Base-by-base conservation (phyloP, 2,888 invertebrate genomes). In the Drosophila recens region DNA sequence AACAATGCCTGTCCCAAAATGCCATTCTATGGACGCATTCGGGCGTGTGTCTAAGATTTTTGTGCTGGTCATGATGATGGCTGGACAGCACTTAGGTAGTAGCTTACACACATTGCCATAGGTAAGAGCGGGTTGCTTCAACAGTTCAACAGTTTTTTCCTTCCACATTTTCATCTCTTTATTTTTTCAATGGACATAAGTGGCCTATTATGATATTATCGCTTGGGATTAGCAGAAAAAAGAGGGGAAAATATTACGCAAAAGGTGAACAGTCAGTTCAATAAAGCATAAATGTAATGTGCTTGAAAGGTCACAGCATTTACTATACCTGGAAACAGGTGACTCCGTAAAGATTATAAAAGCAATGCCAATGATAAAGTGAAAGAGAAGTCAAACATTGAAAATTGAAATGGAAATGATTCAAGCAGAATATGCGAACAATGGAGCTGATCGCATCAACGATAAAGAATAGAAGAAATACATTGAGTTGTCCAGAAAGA, bases 11-110 rank as follows among this genome's bases (percentile, higher is more conserved):
- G 74, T 70, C 81, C 79, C 71, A 66, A 88, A 88, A 88, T 82
- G 89, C 80, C 72, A 77, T 84, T 84, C 81, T 70, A 73, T 83
- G 73, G 68, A 80, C 80, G 87, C 87, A 83, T 83, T 83, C 83
- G 89, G 68, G 84, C 83, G 72, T 88, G 68, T 89, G 87, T 65
- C 89, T 53, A 89, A 87, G 84, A 84, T 86, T 84, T 84, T 84
- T 89, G 79, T 89, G 89, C 84, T 80, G 84, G 89, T 84, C 89
- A 89, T 82, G 74, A 52, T 67, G 71, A 75, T 72, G 71, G 73
- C 71, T 40, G 82, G 76, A 85, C 86, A 72, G 59, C 69, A 82
- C 67, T 48, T 48, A 67, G 53, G 34, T 46, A 48, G 34, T 46
- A 48, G 79, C 61, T 62, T 46, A 61, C 57, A 57, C 53, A 58